A percentile compares a stretch with the other conserved stretches of the same genome.
Conservation (phyloP, 2,113 vertebrate genomes). For the Protobothrops flavoviridis region DNA sequence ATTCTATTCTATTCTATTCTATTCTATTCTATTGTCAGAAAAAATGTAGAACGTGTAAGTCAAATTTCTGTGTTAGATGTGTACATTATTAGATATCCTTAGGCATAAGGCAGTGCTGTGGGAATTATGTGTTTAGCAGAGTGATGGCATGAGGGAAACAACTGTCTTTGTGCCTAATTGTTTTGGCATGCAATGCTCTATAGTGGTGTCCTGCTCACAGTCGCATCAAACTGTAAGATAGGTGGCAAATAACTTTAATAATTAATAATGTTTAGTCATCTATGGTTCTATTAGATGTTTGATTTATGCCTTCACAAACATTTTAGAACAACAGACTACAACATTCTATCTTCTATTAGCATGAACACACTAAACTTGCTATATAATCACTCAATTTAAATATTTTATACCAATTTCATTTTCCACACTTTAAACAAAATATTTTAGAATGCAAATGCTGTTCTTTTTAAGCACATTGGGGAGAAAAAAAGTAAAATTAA, state of each 20-base stretch:
- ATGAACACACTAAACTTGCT: not conserved
- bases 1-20: too few species aligned
- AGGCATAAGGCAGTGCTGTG: too few species aligned
- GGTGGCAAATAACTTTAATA: not conserved
- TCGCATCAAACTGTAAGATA: not conserved
- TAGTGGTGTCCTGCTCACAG: too few species aligned
- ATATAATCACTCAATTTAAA: not conserved
- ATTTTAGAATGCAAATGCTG: not conserved
- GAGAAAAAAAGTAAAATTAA: constrained; percentile 22
- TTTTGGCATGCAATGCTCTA: too few species aligned
- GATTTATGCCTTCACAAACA: not conserved
- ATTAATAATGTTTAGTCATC: not conserved
- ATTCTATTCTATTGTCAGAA: not conserved
- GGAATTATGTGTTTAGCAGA: too few species aligned
- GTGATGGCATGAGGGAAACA: too few species aligned
- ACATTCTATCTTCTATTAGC: not conserved
- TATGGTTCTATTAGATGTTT: not conserved
- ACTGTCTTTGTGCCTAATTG: too few species aligned
- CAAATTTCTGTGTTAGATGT: not conserved
- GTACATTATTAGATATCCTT: not conserved
- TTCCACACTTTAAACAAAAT: not conserved
- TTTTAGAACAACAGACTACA: not conserved
- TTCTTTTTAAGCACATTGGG: not conserved
- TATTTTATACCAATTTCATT: not conserved
- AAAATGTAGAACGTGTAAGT: not conserved